Conservation (phyloP, 2,113 vertebrate species). For the Scolopax mira region DNA sequence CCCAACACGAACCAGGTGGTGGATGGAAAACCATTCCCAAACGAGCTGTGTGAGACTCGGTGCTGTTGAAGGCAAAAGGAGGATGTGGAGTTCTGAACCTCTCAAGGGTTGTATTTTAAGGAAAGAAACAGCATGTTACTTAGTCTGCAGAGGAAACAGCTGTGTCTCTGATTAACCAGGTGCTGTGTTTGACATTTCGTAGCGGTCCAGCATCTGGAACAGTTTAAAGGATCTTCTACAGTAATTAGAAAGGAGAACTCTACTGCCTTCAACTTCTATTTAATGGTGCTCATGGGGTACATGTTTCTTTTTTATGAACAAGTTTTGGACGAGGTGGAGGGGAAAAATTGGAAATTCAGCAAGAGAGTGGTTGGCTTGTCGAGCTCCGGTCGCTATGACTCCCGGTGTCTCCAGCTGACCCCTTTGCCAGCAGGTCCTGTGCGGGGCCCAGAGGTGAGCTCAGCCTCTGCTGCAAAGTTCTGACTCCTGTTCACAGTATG, state of each 20-base stretch:
- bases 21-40: too few species aligned
- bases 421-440: background rate
- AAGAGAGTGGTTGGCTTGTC: background rate
- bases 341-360: background rate
- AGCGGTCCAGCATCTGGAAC: background rate
- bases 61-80: too few species aligned
- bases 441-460: background rate
- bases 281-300: background rate
- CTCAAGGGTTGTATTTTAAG: too few species aligned
- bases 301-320: background rate
- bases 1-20: too few species aligned
- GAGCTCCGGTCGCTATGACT: background rate
- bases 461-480: background rate
- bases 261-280: background rate
- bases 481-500: background rate
- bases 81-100: too few species aligned
- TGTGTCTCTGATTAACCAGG: background rate
- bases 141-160: background rate
- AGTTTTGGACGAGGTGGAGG: background rate
- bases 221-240: background rate
- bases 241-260: background rate
- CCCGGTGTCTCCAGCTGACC: background rate
- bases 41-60: too few species aligned
- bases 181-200: background rate
- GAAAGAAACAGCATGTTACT: fast-evolving